Base-by-base conservation (phyloP, 2,888 invertebrate genomes). In the Elmis aenea region DNA sequence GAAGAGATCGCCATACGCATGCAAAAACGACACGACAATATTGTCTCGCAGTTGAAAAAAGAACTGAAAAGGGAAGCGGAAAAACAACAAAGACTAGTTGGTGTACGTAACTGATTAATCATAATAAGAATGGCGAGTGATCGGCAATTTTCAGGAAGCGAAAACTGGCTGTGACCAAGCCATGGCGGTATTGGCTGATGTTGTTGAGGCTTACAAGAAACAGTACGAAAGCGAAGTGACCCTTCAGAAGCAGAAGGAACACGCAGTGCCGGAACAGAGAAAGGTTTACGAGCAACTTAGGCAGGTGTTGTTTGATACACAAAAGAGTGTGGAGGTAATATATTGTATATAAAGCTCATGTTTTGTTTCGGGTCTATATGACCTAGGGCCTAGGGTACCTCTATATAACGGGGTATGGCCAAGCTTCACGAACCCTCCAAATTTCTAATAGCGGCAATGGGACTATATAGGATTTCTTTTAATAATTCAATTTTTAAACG, bases 41-140 rank as follows among this genome's bases (percentile, higher is more conserved):
- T 67, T 5, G 59, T 61, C 0, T 51, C 60, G 1, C 66, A 68
- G 51, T 64, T 68, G 64, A 62, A 61, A 41, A 62, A 59, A 40
- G 67, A 67, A 33, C 46, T 68, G 8, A 44, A 59, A 13, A 57
- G 54, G 27, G 67, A 68, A 46, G 62, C 61, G 3, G 60, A 60
- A 18, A 61, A 56, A 35, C 55, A 61, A 24, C 54, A 55, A 35
- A 49, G 50, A 33, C 44, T 50, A 38, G 51, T 58, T 5, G 60
- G 62, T 12, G 64, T 63, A 51, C 18, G 5, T 18, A 8, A 18
- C 8, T 18, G 18, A 18, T 5, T 18, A 18, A 18, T 18, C 18
- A 18, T 18, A 18, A 18, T 18, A 18, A 6, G 8, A 18, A 18
- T 18, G 5, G 8, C 5, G 18, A 18, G 8, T 18, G 5, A 18